These are phyloP conservation scores for Acipenser transmontanus DNA, from an alignment of 2,797 vertebrate genomes.

Conservation along the genomic window DNA sequence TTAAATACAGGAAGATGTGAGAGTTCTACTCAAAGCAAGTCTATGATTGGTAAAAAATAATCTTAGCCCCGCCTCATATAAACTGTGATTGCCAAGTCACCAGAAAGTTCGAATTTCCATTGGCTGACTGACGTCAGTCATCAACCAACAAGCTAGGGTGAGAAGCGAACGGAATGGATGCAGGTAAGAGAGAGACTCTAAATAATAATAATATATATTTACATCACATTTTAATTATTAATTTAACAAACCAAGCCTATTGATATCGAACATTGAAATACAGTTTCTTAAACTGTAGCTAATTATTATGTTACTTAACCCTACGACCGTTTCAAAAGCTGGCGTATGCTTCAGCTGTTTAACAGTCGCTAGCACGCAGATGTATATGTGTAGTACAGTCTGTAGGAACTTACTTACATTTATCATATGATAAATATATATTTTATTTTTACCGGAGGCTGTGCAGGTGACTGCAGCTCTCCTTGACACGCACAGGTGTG, in stretches of 20 bases:
- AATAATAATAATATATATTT: neutral
- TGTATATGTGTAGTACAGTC: too few species aligned
- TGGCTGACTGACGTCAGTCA: conserved; percentile 34
- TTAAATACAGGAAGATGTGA: too few species aligned
- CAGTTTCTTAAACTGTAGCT: too few species aligned
- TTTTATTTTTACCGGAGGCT: too few species aligned
- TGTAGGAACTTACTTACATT: too few species aligned
- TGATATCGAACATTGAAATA: too few species aligned
- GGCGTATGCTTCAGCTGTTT: too few species aligned
- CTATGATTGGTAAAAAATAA: conserved; percentile 31
- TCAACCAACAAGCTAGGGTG: conserved; percentile 65
- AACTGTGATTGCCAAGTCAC: conserved; percentile 22
- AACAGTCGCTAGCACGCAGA: too few species aligned
- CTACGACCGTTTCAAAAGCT: too few species aligned
- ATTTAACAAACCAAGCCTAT: too few species aligned
- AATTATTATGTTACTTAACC: too few species aligned
- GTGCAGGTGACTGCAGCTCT: conserved; percentile 7
- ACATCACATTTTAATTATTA: too few species aligned
- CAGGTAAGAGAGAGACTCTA: conserved; percentile 50
- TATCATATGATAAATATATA: neutral
- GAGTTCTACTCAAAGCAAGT: neutral
- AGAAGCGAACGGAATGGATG: conserved; percentile 70
- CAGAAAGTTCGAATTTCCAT: conserved; percentile 31
- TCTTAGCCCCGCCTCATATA: conserved; percentile 25
- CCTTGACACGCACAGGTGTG: conserved; percentile 16